Conservation (phyloP, 2,888 invertebrate species). For the Gerris lacustris region DNA sequence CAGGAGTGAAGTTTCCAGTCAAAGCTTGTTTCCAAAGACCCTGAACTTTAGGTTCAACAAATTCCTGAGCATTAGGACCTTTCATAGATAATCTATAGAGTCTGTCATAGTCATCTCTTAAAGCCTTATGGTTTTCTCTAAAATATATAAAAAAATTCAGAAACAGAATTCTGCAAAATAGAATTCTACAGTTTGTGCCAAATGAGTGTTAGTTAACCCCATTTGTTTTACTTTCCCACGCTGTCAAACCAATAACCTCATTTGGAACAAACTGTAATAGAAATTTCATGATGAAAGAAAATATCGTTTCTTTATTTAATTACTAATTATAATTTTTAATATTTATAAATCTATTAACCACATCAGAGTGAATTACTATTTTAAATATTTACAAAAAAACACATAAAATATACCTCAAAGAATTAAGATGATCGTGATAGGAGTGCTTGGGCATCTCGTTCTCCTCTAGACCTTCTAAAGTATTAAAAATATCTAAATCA, state of each 20-base stretch:
- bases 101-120: slow-evolving; percentile 67
- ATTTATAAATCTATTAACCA: no score
- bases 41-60: slow-evolving; percentile 82
- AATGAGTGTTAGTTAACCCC: no score
- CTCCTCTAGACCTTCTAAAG: slow-evolving; percentile 47
- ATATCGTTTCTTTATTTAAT: no score
- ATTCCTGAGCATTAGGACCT: slow-evolving; percentile 71
- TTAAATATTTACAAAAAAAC: no score
- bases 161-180: not conserved
- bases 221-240: no score
- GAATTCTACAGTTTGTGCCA: no score
- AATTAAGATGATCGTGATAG: not conserved
- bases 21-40: slow-evolving; percentile 75
- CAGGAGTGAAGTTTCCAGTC: slow-evolving; percentile 63
- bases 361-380: no score
- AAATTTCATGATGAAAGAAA: no score
- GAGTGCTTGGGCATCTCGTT: not conserved
- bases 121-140: slow-evolving; percentile 58
- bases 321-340: no score
- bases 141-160: not conserved
- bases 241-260: no score
- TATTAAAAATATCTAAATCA: slow-evolving; percentile 59
- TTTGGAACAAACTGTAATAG: no score
- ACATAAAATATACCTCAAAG: slow-evolving; percentile 8
- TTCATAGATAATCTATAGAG: slow-evolving; percentile 59